These are phyloP conservation scores for Labia minor DNA, from an alignment of 2,888 invertebrate genomes.

Conservation along the genomic window DNA sequence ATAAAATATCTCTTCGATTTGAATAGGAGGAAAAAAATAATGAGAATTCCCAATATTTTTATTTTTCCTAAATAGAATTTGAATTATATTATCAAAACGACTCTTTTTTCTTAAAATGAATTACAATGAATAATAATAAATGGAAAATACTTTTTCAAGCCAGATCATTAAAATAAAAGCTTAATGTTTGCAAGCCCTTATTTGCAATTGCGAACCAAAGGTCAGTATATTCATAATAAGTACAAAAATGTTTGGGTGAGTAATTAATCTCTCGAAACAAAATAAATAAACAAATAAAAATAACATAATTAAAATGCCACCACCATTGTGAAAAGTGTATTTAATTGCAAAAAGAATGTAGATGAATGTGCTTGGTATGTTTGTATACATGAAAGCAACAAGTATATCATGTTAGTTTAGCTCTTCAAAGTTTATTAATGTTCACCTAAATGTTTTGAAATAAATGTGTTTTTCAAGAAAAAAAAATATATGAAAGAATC, in stretches of 20 bases:
- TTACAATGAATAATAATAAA: too few relatives aligned
- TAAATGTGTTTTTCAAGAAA: too few relatives aligned
- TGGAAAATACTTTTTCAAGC: background rate
- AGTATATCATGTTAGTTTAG: background rate
- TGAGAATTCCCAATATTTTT: too few relatives aligned
- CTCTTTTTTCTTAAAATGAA: background rate
- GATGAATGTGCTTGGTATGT: background rate
- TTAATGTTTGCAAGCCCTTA: background rate
- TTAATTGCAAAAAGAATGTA: background rate
- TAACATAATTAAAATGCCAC: too few relatives aligned
- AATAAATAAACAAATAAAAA: background rate
- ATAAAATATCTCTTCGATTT: too few relatives aligned
- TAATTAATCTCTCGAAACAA: background rate
- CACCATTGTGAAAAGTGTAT: background rate
- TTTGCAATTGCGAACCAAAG: slow-evolving; percentile 1
- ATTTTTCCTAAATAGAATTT: too few relatives aligned
- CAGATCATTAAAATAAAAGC: background rate
- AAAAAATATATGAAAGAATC: too few relatives aligned
- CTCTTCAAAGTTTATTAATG: too few relatives aligned
- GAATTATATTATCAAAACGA: background rate
- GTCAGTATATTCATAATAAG: background rate
- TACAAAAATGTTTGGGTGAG: background rate
- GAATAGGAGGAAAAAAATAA: too few relatives aligned
- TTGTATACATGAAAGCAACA: slow-evolving; percentile 1
- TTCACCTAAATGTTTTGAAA: too few relatives aligned